Conservation (phyloP, 1,140 invertebrate genomes). For the Drosophila ercepeae region DNA sequence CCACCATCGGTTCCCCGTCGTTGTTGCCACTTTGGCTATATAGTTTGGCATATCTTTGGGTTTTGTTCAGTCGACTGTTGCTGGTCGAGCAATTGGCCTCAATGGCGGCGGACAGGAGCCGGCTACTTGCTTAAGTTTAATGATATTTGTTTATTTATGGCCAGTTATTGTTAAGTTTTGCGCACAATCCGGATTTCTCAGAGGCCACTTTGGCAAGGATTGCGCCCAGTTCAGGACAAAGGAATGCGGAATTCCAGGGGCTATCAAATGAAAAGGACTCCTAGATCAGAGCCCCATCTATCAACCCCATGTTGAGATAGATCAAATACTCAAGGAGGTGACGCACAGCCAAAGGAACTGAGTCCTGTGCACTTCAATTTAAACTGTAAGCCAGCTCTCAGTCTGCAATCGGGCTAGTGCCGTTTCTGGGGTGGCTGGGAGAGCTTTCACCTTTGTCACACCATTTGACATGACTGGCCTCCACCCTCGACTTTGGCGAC, state of each 20-base stretch:
- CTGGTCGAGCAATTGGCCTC: conserved; percentile 69
- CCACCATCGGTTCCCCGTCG: conserved; percentile 23
- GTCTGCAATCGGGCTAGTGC: conserved; percentile 7
- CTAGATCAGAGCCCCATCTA: conserved; percentile 34
- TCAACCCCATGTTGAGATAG: conserved; percentile 36
- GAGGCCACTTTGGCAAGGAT: conserved; percentile 24
- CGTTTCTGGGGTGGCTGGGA: conserved; percentile 5
- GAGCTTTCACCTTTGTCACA: conserved; percentile 71
- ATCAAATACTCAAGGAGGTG: conserved; percentile 42
- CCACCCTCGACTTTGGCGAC: background rate
- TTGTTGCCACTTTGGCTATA: conserved; percentile 52
- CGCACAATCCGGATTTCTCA: conserved; percentile 37
- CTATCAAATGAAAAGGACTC: conserved; percentile 6
- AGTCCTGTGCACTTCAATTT: conserved; percentile 62
- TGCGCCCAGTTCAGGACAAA: conserved; percentile 7
- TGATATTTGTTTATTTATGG: conserved; percentile 77
- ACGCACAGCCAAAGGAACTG: conserved; percentile 40
- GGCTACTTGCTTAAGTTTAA: conserved; percentile 68
- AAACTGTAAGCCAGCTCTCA: conserved; percentile 61
- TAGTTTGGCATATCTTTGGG: conserved; percentile 71
- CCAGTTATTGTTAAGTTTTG: conserved; percentile 51
- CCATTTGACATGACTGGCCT: conserved; percentile 58
- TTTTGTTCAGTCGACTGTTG: conserved; percentile 70
- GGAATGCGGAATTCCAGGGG: conserved; percentile 1
- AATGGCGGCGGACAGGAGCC: conserved; percentile 47